Evolutionary conservation across 1,140 invertebrate genomes (phyloP).

Genomic region (Planococcus citri): DNA sequence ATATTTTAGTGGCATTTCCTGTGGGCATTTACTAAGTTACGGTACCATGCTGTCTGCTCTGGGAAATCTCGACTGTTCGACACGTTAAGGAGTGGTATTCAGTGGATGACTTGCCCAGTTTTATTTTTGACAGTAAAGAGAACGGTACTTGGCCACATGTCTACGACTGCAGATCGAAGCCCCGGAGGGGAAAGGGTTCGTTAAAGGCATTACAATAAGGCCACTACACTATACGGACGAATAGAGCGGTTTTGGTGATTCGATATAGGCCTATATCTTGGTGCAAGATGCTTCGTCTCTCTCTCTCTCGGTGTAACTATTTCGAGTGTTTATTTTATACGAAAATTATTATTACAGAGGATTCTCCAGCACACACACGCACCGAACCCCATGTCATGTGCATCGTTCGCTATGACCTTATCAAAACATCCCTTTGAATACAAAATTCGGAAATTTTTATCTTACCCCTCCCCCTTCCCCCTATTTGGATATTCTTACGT

Average conservation of each 20-base stretch:
- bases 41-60: not conserved
- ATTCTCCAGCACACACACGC: not conserved
- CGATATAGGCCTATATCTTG: not conserved
- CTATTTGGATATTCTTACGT: too few species aligned
- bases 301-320: not conserved
- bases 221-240: too few species aligned
- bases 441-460: not conserved
- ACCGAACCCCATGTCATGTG: not conserved
- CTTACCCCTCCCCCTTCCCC: too few species aligned
- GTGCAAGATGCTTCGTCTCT: not conserved
- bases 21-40: too few species aligned
- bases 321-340: not conserved
- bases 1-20: too few species aligned
- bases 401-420: not conserved
- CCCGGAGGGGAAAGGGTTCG: not conserved
- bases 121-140: slow-evolving; percentile 1
- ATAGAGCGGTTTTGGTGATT: not conserved
- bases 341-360: not conserved
- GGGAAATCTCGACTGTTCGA: not conserved
- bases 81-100: slow-evolving; percentile 1
- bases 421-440: not conserved
- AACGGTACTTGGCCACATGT: not conserved
- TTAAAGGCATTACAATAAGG: not conserved
- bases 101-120: not conserved
- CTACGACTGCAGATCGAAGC: not conserved